Conservation (phyloP, 2,888 invertebrate genomes). For the Mesorhabditis spiculigera region DNA sequence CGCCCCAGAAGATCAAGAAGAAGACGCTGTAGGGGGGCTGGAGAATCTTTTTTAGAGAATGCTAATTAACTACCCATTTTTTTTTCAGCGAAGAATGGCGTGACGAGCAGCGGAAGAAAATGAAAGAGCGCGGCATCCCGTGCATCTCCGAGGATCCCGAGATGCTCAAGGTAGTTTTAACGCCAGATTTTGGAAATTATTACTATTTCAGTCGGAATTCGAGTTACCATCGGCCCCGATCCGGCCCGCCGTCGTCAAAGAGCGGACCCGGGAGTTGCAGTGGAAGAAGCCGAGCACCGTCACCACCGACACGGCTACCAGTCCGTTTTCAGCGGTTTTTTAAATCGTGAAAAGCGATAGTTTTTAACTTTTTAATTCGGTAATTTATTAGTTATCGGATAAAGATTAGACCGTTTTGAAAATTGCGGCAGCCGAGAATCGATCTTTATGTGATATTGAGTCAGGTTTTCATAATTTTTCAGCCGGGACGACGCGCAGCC, state of each 20-base stretch:
- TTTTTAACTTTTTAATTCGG: no score
- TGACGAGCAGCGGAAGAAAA: slow-evolving; percentile 1
- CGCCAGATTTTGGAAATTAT: not conserved
- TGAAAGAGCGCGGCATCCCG: slow-evolving; percentile 3
- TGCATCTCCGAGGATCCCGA: slow-evolving; percentile 1
- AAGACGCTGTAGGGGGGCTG: no score
- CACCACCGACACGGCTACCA: no score
- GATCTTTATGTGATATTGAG: no score
- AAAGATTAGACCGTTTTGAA: no score
- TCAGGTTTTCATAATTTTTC: no score
- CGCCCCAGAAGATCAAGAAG: not conserved
- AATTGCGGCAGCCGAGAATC: no score
- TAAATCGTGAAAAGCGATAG: no score
- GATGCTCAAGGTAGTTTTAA: not conserved
- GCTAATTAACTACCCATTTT: not conserved
- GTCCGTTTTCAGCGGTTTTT: no score
- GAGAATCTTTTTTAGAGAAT: no score
- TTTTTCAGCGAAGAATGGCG: not conserved
- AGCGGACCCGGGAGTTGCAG: not conserved
- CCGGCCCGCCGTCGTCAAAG: not conserved
- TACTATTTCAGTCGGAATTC: not conserved
- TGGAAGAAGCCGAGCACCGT: not conserved
- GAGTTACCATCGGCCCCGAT: not conserved
- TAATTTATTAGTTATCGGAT: no score
- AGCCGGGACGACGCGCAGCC: no score